Evolutionary conservation across 2,888 invertebrate species (phyloP).

Genomic region (Drosophila algonquin): DNA sequence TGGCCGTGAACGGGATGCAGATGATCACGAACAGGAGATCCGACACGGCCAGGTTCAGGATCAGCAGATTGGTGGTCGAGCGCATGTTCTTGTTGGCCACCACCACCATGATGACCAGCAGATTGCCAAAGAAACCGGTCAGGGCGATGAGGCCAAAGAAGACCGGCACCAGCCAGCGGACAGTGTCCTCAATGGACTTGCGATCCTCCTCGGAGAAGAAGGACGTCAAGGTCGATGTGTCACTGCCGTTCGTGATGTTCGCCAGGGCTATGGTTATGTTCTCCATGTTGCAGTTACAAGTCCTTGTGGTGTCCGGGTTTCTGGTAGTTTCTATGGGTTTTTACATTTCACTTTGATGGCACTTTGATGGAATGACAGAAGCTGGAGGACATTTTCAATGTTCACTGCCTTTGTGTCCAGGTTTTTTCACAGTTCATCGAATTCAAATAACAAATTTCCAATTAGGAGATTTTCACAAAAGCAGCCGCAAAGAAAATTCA

Average conservation of each 20-base stretch:
- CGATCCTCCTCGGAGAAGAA: slow-evolving; percentile 33
- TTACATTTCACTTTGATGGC: slow-evolving; percentile 52
- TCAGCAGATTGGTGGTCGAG: slow-evolving; percentile 96
- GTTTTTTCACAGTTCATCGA: slow-evolving; percentile 59
- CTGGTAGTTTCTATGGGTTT: slow-evolving; percentile 38
- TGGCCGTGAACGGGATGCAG: slow-evolving; percentile 96
- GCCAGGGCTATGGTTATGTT: slow-evolving; percentile 30
- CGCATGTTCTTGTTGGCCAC: slow-evolving; percentile 95
- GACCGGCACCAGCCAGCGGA: slow-evolving; percentile 88
- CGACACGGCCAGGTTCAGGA: slow-evolving; percentile 94
- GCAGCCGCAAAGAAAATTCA: slow-evolving; percentile 51
- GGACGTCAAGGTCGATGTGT: neutral
- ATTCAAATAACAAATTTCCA: slow-evolving; percentile 64
- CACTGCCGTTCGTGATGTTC: slow-evolving; percentile 15
- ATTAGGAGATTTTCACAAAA: slow-evolving; percentile 61
- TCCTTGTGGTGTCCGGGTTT: slow-evolving; percentile 7
- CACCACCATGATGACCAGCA: slow-evolving; percentile 94
- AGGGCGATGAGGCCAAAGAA: slow-evolving; percentile 93
- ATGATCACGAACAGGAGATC: slow-evolving; percentile 95
- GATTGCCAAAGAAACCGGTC: slow-evolving; percentile 94
- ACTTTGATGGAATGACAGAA: neutral
- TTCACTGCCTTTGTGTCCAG: slow-evolving; percentile 22
- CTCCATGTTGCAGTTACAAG: slow-evolving; percentile 30
- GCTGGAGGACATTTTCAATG: slow-evolving; percentile 47
- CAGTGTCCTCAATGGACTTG: slow-evolving; percentile 53